phyloP scores from a whole-genome alignment of 1,140 invertebrate genomes.

The Pachypeltis micranthus region DNA sequence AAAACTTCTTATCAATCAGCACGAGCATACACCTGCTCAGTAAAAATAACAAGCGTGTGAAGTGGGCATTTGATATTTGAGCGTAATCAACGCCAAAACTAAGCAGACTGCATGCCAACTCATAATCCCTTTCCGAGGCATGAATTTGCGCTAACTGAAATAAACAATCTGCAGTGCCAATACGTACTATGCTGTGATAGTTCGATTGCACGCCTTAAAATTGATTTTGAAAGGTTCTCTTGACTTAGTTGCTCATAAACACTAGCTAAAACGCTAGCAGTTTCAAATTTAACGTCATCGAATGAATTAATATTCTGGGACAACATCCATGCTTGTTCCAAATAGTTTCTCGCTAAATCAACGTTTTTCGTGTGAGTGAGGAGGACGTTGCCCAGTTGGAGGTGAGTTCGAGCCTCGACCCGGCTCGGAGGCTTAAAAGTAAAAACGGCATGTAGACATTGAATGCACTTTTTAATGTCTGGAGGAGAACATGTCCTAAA shows the following conservation, averaged over 20 bases:
- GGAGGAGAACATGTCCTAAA: slow-evolving; percentile 90
- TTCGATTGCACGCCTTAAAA: slow-evolving; percentile 82
- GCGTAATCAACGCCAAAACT: slow-evolving; percentile 90
- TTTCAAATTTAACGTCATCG: slow-evolving; percentile 94
- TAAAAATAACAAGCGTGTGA: slow-evolving; percentile 84
- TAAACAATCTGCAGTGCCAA: slow-evolving; percentile 91
- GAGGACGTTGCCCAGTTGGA: slow-evolving; percentile 89
- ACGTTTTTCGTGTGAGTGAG: slow-evolving; percentile 88
- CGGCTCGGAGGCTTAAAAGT: slow-evolving; percentile 84
- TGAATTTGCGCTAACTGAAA: slow-evolving; percentile 94
- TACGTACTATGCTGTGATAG: slow-evolving; percentile 87
- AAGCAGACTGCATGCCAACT: slow-evolving; percentile 73
- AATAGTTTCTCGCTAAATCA: slow-evolving; percentile 81
- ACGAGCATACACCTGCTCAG: slow-evolving; percentile 90
- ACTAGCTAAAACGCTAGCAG: slow-evolving; percentile 79
- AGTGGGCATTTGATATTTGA: slow-evolving; percentile 79
- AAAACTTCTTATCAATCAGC: slow-evolving; percentile 81
- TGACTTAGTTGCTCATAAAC: slow-evolving; percentile 80
- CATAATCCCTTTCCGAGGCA: slow-evolving; percentile 80
- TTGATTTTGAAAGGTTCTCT: slow-evolving; percentile 71
- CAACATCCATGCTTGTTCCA: slow-evolving; percentile 89
- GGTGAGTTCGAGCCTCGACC: slow-evolving; percentile 87
- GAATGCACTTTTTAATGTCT: slow-evolving; percentile 90
- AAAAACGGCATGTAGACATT: slow-evolving; percentile 92
- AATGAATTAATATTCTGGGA: slow-evolving; percentile 76